Evolutionary conservation across 2,797 vertebrate genomes (phyloP).

Genomic region (Chrosomus eos): DNA sequence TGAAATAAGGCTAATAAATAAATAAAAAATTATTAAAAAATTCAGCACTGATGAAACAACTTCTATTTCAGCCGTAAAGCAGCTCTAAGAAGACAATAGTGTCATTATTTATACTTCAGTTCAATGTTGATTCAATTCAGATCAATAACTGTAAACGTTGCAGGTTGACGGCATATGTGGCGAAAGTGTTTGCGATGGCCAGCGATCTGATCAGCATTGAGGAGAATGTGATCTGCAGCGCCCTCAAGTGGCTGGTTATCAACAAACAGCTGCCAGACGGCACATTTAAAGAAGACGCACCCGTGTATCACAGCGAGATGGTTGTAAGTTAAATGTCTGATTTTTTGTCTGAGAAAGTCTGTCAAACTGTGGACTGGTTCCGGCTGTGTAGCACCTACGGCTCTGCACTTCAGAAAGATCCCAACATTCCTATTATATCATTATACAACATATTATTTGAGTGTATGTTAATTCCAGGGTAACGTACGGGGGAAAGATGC

Average conservation of each 20-base stretch:
- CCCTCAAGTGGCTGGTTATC: slow-evolving; percentile 83
- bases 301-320: slow-evolving; percentile 72
- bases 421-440: background rate
- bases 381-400: background rate
- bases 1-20: background rate
- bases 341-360: background rate
- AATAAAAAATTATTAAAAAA: too few species aligned
- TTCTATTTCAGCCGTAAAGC: background rate
- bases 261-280: slow-evolving; percentile 76
- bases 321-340: slow-evolving; percentile 65
- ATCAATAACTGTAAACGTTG: background rate
- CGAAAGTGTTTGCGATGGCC: slow-evolving; percentile 86
- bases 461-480: slow-evolving; percentile 43
- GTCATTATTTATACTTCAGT: background rate
- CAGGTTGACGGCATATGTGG: slow-evolving; percentile 89
- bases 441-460: background rate
- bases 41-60: background rate
- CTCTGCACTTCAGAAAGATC: background rate
- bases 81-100: background rate
- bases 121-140: background rate
- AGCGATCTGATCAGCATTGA: slow-evolving; percentile 68
- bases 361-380: background rate
- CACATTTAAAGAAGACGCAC: slow-evolving; percentile 73
- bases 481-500: slow-evolving; percentile 63
- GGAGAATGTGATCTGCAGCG: slow-evolving; percentile 74